A percentile compares a stretch with the other conserved stretches of the same genome.
Conservation (phyloP, 1,140 invertebrate species). For the Pachypeltis micranthus region DNA sequence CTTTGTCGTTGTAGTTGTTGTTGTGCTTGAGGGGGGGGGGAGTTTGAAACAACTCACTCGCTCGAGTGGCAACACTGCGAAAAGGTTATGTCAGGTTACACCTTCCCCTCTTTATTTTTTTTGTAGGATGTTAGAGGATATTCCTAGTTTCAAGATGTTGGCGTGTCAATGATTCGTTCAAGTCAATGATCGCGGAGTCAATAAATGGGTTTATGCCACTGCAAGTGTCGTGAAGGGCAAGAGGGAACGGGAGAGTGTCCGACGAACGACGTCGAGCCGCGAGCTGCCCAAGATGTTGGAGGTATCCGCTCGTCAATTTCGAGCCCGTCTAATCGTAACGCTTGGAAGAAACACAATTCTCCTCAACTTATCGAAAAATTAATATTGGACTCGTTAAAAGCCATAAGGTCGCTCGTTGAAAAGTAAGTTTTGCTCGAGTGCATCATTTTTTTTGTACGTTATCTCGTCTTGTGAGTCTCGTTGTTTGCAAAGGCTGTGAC, state of each 20-base stretch:
- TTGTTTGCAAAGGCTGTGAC: too few relatives aligned
- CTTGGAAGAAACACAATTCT: constrained; percentile 32
- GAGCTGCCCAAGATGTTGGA: constrained; percentile 37
- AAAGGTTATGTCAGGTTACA: too few relatives aligned
- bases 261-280: background rate
- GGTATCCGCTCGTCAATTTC: constrained; percentile 30
- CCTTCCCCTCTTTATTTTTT: too few relatives aligned
- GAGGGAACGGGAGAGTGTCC: background rate
- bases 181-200: background rate
- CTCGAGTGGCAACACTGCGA: too few relatives aligned
- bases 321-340: constrained; percentile 30
- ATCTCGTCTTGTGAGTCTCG: too few relatives aligned
- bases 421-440: constrained; percentile 46
- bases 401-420: constrained; percentile 71
- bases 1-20: too few relatives aligned
- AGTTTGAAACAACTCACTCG: too few relatives aligned
- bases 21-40: too few relatives aligned
- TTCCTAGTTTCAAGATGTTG: constrained; percentile 4
- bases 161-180: background rate
- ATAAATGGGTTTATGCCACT: constrained; percentile 26
- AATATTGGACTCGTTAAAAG: constrained; percentile 63
- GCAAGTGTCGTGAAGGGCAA: constrained; percentile 19
- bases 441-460: too few relatives aligned
- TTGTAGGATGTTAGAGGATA: too few relatives aligned
- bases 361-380: constrained; percentile 49